Base-by-base conservation (phyloP, 2,888 invertebrate genomes). In the Dioctria linearis region DNA sequence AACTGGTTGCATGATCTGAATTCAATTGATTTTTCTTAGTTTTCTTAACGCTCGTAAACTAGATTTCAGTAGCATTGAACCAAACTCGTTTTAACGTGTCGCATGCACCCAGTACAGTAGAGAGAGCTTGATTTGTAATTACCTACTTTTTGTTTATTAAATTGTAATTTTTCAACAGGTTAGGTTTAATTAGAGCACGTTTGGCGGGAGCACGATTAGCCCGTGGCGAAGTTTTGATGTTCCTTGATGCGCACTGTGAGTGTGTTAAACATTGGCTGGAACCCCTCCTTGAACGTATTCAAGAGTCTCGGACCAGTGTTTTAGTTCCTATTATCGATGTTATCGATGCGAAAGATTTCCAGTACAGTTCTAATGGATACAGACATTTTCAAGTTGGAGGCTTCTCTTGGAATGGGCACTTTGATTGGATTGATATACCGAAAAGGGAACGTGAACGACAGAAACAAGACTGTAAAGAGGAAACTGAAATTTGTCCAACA, bases 321-420 rank as follows among this genome's bases (percentile, higher is more conserved):
- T 90, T 97, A 78, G 96, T 97, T 85, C 99, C 99, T 66, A 96
- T 98, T 84, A 99, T 99, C 84, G 99, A 99, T 90, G 95, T 96
- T 80, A 97, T 99, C 84, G 95, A 95, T 87, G 94, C 89, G 5
- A 87, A 87, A 82, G 89, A 89, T 82, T 89, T 89, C 71, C 88
- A 88, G 82, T 89, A 89, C 79, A 88, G 88, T 85, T 88, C 88
- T 69, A 89, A 89, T 84, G 89, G 89, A 39, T 88, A 87, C 83
- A 87, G 87, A 81, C 87, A 88, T 37, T 89, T 89, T 83, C 89
- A 89, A 83, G 88, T 89, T 61, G 88, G 88, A 25, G 88, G 88
- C n/a, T 89, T 89, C 65, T 93, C 94, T 0, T 97, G 97, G 94
- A 93, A 93, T 83, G 96, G 98, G 0, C 97, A 98, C 89, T 98